A percentile compares a stretch with the other conserved stretches of the same genome.
These are phyloP conservation scores for Cephus sareptanus DNA, from an alignment of 2,888 invertebrate genomes.

Conservation along the genomic window DNA sequence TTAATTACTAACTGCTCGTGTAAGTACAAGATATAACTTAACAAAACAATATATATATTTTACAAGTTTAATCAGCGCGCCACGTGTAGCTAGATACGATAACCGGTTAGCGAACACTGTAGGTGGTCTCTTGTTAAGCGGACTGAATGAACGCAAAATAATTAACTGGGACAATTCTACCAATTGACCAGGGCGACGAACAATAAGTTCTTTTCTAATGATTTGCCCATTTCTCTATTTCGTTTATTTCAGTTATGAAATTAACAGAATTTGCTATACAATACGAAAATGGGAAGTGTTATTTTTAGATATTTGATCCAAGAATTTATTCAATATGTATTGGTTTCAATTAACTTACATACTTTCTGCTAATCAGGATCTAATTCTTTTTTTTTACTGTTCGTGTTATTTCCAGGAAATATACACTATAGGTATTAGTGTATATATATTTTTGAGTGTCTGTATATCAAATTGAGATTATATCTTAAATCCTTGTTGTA, in stretches of 20 bases:
- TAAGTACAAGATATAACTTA: background rate
- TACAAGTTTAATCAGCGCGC: background rate
- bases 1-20: background rate
- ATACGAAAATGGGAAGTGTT: background rate
- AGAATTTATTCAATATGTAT: background rate
- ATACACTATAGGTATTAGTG: too few relatives aligned
- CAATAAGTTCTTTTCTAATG: background rate
- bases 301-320: background rate
- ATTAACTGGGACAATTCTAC: background rate
- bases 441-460: too few relatives aligned
- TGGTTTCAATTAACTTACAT: background rate
- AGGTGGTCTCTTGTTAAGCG: background rate
- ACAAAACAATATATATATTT: too few relatives aligned
- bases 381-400: too few relatives aligned
- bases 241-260: background rate
- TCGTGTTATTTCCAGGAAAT: too few relatives aligned
- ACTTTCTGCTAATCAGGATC: too few relatives aligned
- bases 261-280: background rate
- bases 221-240: background rate
- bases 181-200: background rate
- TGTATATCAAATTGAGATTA: too few relatives aligned
- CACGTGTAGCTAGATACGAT: background rate
- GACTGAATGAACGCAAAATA: background rate
- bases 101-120: background rate
- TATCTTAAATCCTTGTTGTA: too few relatives aligned